Evolutionary conservation across 2,113 vertebrate species (phyloP), one percentile per base, ranked within the genome.

Genomic region (Melanotaenia duboulayi): DNA sequence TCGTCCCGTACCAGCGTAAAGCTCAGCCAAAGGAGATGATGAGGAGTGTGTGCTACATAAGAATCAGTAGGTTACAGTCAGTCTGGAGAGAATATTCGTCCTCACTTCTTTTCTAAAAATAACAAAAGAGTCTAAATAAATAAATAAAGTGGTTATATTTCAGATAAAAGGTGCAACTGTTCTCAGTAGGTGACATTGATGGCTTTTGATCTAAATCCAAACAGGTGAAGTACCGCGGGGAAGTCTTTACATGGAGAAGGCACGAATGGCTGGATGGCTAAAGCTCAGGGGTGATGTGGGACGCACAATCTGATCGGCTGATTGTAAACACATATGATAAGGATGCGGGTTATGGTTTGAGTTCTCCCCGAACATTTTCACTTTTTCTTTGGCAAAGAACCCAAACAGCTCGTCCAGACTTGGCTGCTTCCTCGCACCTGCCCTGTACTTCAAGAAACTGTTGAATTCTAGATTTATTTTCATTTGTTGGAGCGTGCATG

Each of bases 221-320:
- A 35, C 66, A 72, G 77, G 57, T 20, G 65, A 59, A 0, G 39
- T 70, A 39, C 32, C 50, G 35, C 1, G 20, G 65, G 65, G 77
- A 64, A 28, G 46, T 80, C 58, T 76, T 61, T 44, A 23, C 50
- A 68, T 87, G 85, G 86, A 92, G 86, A 95, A 95, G 94, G 94
- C 94, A 95, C 94, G 79, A 86, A 93, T 91, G 94, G 94, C 83
- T 87, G 86, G 84, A 92, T 94, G 93, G 90, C 91, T 93, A 90
- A 92, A 92, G 90, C 89, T 93, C 80, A 76, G 89, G 84, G 74
- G 80, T 61, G 80, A 69, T 62, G 46, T 60, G 74, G 64, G 74
- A 40, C 72, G 20, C 71, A 84, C 76, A 83, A 77, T 86, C 80
- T 69, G 64, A n/a, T 28, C n/a, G 67, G 83, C 82, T 88, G 76